Base-by-base conservation (phyloP, 2,797 vertebrate species). In the Phyllotis vaccarum region DNA sequence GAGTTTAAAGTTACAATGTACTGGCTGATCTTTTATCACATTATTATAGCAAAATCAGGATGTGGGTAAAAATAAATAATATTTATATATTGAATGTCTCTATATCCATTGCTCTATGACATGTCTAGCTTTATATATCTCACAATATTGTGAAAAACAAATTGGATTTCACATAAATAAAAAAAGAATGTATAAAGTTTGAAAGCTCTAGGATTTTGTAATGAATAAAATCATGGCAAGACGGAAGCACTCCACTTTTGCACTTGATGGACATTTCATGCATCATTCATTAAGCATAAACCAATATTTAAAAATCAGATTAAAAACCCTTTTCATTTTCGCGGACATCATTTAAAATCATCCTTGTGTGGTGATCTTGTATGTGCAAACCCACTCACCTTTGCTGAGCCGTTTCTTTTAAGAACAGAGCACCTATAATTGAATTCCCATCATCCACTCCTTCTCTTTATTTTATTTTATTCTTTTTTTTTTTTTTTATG, bases 401-500 rank as follows among this genome's bases (percentile, higher is more conserved):
- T 97, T 97, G 93, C 95, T 95, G 66, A 97, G 97, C 95, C 90
- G 80, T 78, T 97, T 96, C 95, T 97, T 98, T 98, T 96, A 98
- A 98, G 92, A 98, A 91, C 94, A 97, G 70, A 96, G 93, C 90
- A 97, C 96, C 95, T 98, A 49, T 98, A 97, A 98, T 98, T 98
- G 97, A 96, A 98, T 95, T 95, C 96, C 97, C 97, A 93, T 96
- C 16, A 89, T 37, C 54, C 29, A 19, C 72, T 80, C n/a, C 3
- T 6, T 74, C 24, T 79, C 37, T 58, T 19, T 19, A 40, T 86
- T 72, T 16, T 60, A 21, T 22, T 46, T 79, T 17, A 62, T 21
- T 75, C 24, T 21, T 60, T 60, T 60, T 19, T 60, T 21, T 60
- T 60, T 60, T 19, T 43, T 86, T 34, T 82, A 3, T 74, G 49